Evolutionary conservation across 2,113 vertebrate genomes (phyloP), one percentile per base, ranked within the genome.

Genomic region (Laticauda colubrina): DNA sequence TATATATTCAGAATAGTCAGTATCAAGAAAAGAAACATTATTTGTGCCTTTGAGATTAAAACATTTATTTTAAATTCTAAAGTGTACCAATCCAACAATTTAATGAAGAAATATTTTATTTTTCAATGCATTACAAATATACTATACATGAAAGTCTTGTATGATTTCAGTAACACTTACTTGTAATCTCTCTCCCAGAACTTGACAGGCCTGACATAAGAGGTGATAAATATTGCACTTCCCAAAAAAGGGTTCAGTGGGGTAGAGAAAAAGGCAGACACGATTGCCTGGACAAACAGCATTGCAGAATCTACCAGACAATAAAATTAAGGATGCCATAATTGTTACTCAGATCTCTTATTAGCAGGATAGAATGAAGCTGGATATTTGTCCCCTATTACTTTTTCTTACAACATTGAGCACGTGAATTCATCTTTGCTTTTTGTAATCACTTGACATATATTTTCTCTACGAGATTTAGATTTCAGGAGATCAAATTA

Each of bases 161-260:
- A 86, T 87, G 51, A 15, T 57, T 57, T 88, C 93, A 81, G 45
- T 91, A 95, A 94, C 95, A 97, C 98, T 94, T 97, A 99, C 98
- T 99, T 99, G 96, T 98, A 98, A 94, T 99, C 98, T 97, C 98
- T 98, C 95, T 99, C 98, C 98, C 98, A 99, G 97, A 99, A 99
- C 94, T 98, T 98, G 95, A 99, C 98, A 87, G 98, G 98, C 89
- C 98, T 97, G n/a, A 98, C 98, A 10, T 99, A 99, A 9, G 98
- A 99, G 94, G 98, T 98, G 97, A 99, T 98, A 93, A 99, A 99
- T 96, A 99, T 98, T 96, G 98, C 98, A 96, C 98, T 99, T 95
- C 98, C 98, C 95, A 99, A 96, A 93, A 99, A 98, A 39, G 98
- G 98, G 95, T 98, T 99, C 23, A 99, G 94, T 7, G 98, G 98